phyloP scores from a whole-genome alignment of 2,888 invertebrate species.

The Cryptosula pallasiana region DNA sequence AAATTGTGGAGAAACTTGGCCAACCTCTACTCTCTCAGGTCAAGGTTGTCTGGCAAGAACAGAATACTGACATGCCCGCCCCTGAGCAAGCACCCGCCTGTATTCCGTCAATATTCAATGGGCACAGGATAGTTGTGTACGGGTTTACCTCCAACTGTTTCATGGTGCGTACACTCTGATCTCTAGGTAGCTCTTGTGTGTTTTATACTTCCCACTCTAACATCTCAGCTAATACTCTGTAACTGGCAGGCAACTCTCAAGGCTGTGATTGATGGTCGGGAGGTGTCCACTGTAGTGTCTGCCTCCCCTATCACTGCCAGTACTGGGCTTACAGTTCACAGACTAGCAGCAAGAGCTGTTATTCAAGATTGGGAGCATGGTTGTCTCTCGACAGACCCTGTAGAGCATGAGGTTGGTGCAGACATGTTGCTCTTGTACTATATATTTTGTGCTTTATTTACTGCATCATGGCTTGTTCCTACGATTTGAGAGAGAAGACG shows the following conservation, averaged over 20 bases:
- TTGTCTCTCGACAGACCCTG: constrained; percentile 39
- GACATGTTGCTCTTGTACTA: too few relatives aligned
- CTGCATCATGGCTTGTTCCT: too few relatives aligned
- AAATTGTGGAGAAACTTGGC: constrained; percentile 38
- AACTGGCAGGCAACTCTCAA: constrained; percentile 44
- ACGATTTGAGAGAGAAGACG: too few relatives aligned
- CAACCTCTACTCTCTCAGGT: constrained; percentile 49
- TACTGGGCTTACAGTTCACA: constrained; percentile 46
- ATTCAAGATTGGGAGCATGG: constrained; percentile 53
- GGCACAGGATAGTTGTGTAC: constrained; percentile 48
- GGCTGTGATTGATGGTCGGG: constrained; percentile 44
- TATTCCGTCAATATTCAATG: constrained; percentile 50
- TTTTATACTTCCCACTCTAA: too few relatives aligned
- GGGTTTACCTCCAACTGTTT: constrained; percentile 49
- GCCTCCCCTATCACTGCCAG: constrained; percentile 48
- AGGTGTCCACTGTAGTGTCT: constrained; percentile 48
- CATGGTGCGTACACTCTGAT: constrained; percentile 34
- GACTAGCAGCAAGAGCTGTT: constrained; percentile 48
- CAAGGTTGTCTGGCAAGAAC: constrained; percentile 46
- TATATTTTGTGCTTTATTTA: too few relatives aligned
- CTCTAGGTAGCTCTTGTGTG: neutral
- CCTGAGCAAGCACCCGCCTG: constrained; percentile 45
- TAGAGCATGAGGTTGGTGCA: constrained; percentile 43
- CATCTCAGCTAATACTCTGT: too few relatives aligned
- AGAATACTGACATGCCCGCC: constrained; percentile 34